Conservation (phyloP, 2,888 invertebrate species). For the Lathronympha strigana region DNA sequence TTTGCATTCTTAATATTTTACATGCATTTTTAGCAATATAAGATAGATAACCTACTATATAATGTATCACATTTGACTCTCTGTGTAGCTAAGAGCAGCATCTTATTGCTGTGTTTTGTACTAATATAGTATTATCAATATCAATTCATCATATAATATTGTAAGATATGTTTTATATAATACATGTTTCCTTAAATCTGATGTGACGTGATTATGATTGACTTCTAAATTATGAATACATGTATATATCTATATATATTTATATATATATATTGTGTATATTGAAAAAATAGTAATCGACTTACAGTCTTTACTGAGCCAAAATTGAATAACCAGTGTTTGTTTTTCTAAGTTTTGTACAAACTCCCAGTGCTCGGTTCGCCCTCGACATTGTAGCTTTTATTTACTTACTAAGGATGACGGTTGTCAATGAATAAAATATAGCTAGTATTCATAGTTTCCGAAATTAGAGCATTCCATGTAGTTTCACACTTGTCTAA, state of each 20-base stretch:
- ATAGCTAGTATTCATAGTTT: constrained; percentile 53
- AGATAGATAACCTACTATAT: constrained; percentile 40
- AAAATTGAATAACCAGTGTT: constrained; percentile 27
- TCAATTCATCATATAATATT: constrained; percentile 42
- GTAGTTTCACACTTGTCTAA: constrained; percentile 58
- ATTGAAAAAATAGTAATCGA: constrained; percentile 14
- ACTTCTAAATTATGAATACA: constrained; percentile 37
- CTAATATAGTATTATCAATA: constrained; percentile 39
- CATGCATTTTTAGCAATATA: constrained; percentile 41
- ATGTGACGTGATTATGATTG: constrained; percentile 39
- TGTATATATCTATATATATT: no score
- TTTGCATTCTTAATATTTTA: constrained; percentile 47
- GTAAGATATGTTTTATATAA: constrained; percentile 43
- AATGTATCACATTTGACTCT: constrained; percentile 41
- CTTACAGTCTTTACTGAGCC: constrained; percentile 26
- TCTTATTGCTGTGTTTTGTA: constrained; percentile 39
- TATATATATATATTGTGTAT: constrained; percentile 25
- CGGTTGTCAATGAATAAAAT: constrained; percentile 33
- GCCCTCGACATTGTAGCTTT: constrained; percentile 25
- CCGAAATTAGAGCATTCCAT: constrained; percentile 73
- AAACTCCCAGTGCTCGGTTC: constrained; percentile 25
- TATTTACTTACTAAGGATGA: constrained; percentile 26
- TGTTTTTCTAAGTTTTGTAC: constrained; percentile 23
- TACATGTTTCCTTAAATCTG: constrained; percentile 40
- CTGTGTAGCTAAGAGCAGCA: constrained; percentile 39